Evolutionary conservation across 2,888 invertebrate species (phyloP).

Genomic region (Sylvicola fuscatus): DNA sequence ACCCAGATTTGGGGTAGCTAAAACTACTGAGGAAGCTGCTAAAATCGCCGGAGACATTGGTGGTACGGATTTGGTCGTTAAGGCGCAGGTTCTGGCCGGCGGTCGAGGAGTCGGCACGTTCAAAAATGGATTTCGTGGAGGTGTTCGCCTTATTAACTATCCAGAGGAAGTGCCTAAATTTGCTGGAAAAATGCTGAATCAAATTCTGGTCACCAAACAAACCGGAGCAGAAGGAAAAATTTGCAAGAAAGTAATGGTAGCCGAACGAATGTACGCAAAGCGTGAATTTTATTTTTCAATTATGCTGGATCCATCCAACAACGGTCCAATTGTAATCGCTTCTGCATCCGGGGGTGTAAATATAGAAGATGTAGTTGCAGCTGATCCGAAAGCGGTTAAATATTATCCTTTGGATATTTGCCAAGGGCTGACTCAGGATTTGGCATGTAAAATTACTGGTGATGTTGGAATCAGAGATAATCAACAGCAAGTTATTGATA

Average conservation of each 20-base stretch:
- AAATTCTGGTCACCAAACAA: constrained; percentile 74
- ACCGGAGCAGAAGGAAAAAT: constrained; percentile 77
- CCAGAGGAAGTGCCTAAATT: constrained; percentile 61
- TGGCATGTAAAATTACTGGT: neutral
- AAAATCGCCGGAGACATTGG: constrained; percentile 49
- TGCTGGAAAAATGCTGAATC: constrained; percentile 65
- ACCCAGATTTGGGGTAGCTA: constrained; percentile 55
- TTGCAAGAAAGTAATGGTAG: constrained; percentile 81
- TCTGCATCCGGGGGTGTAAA: neutral
- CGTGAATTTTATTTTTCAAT: constrained; percentile 89
- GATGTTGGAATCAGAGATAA: neutral
- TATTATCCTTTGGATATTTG: neutral
- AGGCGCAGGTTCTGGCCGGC: constrained; percentile 58
- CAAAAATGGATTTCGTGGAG: constrained; percentile 53
- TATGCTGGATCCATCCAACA: constrained; percentile 52
- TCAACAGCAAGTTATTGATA: neutral
- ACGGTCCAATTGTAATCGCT: neutral
- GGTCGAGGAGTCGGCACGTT: constrained; percentile 58
- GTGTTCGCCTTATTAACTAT: constrained; percentile 40
- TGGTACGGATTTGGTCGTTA: constrained; percentile 53
- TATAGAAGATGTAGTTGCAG: neutral
- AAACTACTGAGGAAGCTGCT: constrained; percentile 50
- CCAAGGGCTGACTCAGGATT: neutral
- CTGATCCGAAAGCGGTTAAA: neutral
- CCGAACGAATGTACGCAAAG: constrained; percentile 78